Evolutionary conservation across 1,140 invertebrate genomes (phyloP), one percentile per base, ranked within the genome.

Genomic region (Drosophila oshimai): DNA sequence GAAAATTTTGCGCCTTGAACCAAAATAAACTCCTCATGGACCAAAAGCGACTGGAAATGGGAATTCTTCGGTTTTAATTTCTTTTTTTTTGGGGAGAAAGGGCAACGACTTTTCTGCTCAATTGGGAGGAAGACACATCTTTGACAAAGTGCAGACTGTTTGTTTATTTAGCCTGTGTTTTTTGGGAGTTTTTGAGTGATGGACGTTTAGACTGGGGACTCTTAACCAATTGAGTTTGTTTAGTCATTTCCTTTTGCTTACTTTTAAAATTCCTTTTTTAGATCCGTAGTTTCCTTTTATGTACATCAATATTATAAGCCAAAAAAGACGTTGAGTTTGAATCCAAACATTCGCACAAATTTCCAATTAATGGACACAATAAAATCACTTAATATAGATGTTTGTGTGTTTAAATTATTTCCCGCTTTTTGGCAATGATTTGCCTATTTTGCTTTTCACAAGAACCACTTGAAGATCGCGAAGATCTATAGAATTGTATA

Each of bases 51-150:
- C 61, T 65, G 61, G 58, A 65, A 46, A 65, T 41, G 61, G 58
- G 26, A 50, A 64, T 65, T 65, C 34, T 65, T 65, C 12, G 42
- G 58, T 50, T 39, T 65, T 49, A 49, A 39, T 50, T 50, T 65
- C 45, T 29, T 39, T 26, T 22, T 33, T 29, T 26, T 84, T 78
- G 22, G 50, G 47, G 22, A 55, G 62, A 72, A 80, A 86, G 80
- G 75, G 51, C 80, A 84, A 80, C 54, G 81, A 84, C 80, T 62
- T 70, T 45, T 74, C n/a, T n/a, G 20, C 6, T 64, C 44, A 44
- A 47, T 47, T 45, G 49, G 22, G 39, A 72, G 47, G 41, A 57
- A 45, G n/a, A 33, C 36, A 65, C 47, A 42, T 61, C 42, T 65
- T 65, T 65, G 61, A 65, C 61, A 65, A 65, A 64, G 58, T 65